These are phyloP conservation scores for Cydia amplana DNA, from an alignment of 1,140 invertebrate species.

Conservation along the genomic window DNA sequence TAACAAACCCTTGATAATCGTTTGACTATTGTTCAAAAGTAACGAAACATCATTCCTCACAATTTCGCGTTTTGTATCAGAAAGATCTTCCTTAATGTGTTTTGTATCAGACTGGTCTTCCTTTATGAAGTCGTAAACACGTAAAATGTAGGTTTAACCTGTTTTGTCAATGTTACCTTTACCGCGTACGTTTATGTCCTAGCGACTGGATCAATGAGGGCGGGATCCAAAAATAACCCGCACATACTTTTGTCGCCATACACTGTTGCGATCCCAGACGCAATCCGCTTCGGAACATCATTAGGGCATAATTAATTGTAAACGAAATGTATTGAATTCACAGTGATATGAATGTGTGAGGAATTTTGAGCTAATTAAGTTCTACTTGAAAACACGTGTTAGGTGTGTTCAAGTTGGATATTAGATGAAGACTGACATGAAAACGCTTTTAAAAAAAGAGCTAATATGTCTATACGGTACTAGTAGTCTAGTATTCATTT, in stretches of 20 bases:
- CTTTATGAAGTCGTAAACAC: not conserved
- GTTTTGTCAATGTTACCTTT: not conserved
- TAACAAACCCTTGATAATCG: no score
- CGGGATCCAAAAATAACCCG: conserved; percentile 8
- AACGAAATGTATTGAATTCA: not conserved
- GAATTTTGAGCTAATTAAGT: not conserved
- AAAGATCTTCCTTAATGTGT: not conserved
- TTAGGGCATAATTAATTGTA: conserved; percentile 8
- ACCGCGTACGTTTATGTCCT: conserved; percentile 17
- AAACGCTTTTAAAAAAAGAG: no score
- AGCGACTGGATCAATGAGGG: conserved; percentile 24
- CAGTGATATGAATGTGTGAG: not conserved
- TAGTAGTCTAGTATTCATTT: no score
- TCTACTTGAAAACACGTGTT: not conserved
- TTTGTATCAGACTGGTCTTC: not conserved
- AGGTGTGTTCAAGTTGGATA: not conserved
- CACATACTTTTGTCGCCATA: conserved; percentile 9
- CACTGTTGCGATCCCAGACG: conserved; percentile 22
- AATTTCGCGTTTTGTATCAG: not conserved
- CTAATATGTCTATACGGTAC: no score
- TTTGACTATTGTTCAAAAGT: no score
- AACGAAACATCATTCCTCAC: no score
- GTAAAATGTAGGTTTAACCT: not conserved
- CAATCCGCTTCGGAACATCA: conserved; percentile 10
- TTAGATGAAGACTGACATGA: no score